Conservation (phyloP, 2,888 invertebrate species). For the Patella ulyssiponensis region DNA sequence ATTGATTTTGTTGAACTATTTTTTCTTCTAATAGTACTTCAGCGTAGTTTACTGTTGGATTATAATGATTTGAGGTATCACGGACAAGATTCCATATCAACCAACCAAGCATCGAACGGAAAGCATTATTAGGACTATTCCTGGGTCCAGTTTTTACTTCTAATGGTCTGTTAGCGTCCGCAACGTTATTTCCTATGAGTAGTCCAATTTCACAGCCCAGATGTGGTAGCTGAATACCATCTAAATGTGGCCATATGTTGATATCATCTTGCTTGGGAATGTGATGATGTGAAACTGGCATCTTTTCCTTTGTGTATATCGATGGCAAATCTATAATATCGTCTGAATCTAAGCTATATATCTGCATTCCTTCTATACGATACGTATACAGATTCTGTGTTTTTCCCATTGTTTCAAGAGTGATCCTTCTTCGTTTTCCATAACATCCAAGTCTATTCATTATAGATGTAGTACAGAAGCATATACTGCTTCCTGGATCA, state of each 20-base stretch:
- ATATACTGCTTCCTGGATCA: constrained; percentile 23
- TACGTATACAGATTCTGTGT: background rate
- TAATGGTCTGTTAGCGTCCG: background rate
- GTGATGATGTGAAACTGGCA: background rate
- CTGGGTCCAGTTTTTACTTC: background rate
- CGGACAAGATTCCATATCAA: background rate
- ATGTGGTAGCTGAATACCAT: background rate
- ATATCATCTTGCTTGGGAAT: constrained; percentile 1
- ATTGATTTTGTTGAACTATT: constrained; percentile 4
- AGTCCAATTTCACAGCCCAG: background rate
- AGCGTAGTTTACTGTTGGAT: no score
- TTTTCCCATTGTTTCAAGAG: constrained; percentile 19
- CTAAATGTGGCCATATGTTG: constrained; percentile 1
- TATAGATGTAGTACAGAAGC: constrained; percentile 18
- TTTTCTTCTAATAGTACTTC: background rate
- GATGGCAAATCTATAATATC: background rate
- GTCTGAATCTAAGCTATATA: background rate
- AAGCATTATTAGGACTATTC: background rate
- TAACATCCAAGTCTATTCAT: background rate
- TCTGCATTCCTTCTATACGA: background rate
- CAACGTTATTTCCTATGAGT: background rate
- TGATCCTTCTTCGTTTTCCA: constrained; percentile 17
- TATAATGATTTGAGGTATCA: background rate
- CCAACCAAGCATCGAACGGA: background rate
- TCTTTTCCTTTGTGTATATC: background rate